Evolutionary conservation across 2,113 vertebrate genomes (phyloP), one percentile per base, ranked within the genome.

Genomic region (Corythornis madagascariensis): DNA sequence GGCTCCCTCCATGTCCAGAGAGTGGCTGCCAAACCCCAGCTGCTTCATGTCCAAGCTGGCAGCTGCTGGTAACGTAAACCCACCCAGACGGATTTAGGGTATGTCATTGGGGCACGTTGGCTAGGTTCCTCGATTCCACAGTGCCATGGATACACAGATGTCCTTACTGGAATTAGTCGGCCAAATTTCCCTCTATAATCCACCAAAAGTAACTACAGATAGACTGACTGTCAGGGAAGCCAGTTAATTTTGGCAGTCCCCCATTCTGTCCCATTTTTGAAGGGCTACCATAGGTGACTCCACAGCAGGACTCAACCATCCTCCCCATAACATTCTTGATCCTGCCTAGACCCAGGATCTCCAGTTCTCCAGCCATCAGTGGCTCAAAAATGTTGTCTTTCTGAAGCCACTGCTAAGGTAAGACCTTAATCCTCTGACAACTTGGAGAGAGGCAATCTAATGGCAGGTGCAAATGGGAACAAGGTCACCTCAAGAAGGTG

Each of bases 1-100:
- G 56, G 7, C 0, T 43, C 40, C 48, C 48, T 67, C 55, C 0
- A 0, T 20, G 45, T 40, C n/a, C 8, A 15, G 29, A 64, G 21
- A 13, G 13, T 1, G 13, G 43, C 31, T 69, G 28, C 43, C 29
- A 43, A 63, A 47, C 1, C 16, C 3, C 8, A 21, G 6, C 24
- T 66, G 28, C 40, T 72, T 53, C 1, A 0, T 33, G 50, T 50
- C 55, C n/a, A 57, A 17, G 8, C 56, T 53, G 57, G 17, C 43
- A 79, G 17, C 57, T 61, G 63, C 43, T 8, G 10, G 33, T 33
- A 75, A 28, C 19, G 22, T 53, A 85, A 80, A 77, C 11, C 7
- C 52, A 73, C 11, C 3, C 33, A 80, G 7, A 0, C 20, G 38
- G 28, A 86, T 63, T 66, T 38, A 74, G 38, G 31, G 55, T 2